These are phyloP conservation scores for Amblyjoppa fuscipennis DNA, from an alignment of 2,888 invertebrate species.

Conservation along the genomic window DNA sequence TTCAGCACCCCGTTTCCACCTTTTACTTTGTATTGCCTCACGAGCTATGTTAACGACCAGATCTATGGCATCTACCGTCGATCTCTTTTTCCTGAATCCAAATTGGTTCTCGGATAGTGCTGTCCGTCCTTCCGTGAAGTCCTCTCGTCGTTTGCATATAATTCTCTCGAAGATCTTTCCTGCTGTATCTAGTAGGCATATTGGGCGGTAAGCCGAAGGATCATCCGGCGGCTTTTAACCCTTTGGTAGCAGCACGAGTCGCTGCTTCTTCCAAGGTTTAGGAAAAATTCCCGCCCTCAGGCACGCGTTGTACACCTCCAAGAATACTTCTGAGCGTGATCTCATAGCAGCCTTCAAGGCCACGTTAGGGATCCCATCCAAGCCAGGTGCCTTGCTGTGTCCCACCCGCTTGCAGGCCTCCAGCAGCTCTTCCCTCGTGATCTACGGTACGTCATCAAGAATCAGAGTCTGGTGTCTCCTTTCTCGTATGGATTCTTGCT, in stretches of 20 bases:
- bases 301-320: conserved; percentile 23
- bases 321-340: conserved; percentile 51
- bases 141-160: conserved; percentile 37
- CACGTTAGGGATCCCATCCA: conserved; percentile 50
- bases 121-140: conserved; percentile 16
- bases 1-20: conserved; percentile 56
- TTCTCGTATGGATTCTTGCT: background rate
- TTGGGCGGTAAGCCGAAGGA: conserved; percentile 57
- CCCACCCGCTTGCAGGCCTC: conserved; percentile 48
- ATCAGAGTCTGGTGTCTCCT: background rate
- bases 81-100: conserved; percentile 49
- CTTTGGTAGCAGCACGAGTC: conserved; percentile 65
- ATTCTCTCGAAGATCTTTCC: conserved; percentile 59
- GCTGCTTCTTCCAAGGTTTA: conserved; percentile 58
- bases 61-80: conserved; percentile 54
- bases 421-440: conserved; percentile 61
- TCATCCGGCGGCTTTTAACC: conserved; percentile 47
- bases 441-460: conserved; percentile 3
- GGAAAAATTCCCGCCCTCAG: conserved; percentile 61
- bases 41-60: conserved; percentile 32
- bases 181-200: conserved; percentile 53
- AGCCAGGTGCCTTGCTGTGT: conserved; percentile 55
- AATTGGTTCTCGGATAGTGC: conserved; percentile 47
- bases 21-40: conserved; percentile 54
- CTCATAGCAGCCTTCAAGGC: conserved; percentile 54